Conservation (phyloP, 1,140 invertebrate species). For the Colletes gigas region DNA sequence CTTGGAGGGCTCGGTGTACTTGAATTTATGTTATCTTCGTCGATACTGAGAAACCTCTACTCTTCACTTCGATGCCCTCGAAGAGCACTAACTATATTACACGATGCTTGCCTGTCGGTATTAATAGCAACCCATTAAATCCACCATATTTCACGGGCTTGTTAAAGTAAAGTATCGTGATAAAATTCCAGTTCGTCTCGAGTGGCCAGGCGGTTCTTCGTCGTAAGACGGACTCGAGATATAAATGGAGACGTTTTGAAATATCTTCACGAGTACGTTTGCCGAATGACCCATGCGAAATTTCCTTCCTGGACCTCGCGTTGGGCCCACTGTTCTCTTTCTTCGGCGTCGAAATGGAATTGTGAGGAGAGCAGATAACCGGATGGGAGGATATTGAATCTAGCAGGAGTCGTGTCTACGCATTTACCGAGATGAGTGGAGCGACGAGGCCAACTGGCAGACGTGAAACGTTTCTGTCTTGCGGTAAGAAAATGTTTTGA, state of each 20-base stretch:
- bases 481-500: slow-evolving; percentile 25
- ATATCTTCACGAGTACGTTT: neutral
- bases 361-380: slow-evolving; percentile 27
- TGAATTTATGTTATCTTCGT: neutral
- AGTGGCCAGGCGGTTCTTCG: neutral
- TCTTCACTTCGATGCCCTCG: neutral
- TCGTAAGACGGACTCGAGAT: neutral
- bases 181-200: slow-evolving; percentile 17
- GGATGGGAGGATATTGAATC: slow-evolving; percentile 43
- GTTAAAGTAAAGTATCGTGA: slow-evolving; percentile 33
- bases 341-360: slow-evolving; percentile 15
- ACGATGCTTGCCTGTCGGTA: neutral
- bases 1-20: neutral
- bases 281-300: slow-evolving; percentile 1
- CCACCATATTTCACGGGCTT: slow-evolving; percentile 26
- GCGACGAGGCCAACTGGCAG: neutral
- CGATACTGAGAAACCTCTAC: neutral
- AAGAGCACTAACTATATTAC: neutral
- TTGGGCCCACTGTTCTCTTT: neutral
- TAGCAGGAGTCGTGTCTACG: slow-evolving; percentile 30
- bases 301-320: neutral
- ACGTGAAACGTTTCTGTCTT: neutral
- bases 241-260: slow-evolving; percentile 18
- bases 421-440: slow-evolving; percentile 12
- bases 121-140: slow-evolving; percentile 42